Base-by-base conservation (phyloP, 1,140 invertebrate species). In the Drosophila hydei region DNA sequence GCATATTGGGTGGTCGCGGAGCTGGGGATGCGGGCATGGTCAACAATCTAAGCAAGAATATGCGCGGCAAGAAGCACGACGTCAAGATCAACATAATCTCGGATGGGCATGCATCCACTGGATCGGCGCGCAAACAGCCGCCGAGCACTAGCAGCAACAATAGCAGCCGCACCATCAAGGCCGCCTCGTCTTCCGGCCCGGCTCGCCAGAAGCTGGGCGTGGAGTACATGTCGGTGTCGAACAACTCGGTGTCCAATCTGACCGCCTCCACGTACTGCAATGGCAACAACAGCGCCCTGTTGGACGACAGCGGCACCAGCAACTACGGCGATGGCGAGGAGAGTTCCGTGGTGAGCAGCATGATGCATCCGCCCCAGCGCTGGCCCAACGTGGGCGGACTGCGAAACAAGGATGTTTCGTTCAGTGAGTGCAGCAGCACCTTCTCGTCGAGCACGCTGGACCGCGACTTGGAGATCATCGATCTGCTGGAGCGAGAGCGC, bases 41-140 rank as follows among this genome's bases (percentile, higher is more conserved):
- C 3, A 88, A 88, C 47, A 88, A 88, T 50, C 61, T 89, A 16
- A 79, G 84, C 73, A 84, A 84, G 25, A 68, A 89, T 36, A 70
- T 89, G 59, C 84, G 85, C 8, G 64, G 81, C 58, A 90, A 90
- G 67, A 90, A 89, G 63, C 87, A 91, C 36, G 89, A 90, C 21
- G 89, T 89, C 1, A 89, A 91, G 36, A 90, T 90, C 43, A 91
- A 91, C 45, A 90, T 90, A 40, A 91, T 91, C 16, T 91, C 89
- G 3, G 89, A 91, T 50, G 85, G 89, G 0, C 76, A 83, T 19
- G 43, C 30, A n/a, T 18, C 36, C 12, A 21, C 19, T 19, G 19
- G 27, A 36, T 45, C 14, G 8, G 40, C 38, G 7, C 64, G 61
- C 23, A 77, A 87, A 16, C 73, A 60, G 11, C 42, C 45, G 6